Percentiles rank a stretch among this genome's conserved stretches.
These are phyloP conservation scores for Syrrhaptes paradoxus DNA, from an alignment of 2,113 vertebrate species.

Conservation along the genomic window DNA sequence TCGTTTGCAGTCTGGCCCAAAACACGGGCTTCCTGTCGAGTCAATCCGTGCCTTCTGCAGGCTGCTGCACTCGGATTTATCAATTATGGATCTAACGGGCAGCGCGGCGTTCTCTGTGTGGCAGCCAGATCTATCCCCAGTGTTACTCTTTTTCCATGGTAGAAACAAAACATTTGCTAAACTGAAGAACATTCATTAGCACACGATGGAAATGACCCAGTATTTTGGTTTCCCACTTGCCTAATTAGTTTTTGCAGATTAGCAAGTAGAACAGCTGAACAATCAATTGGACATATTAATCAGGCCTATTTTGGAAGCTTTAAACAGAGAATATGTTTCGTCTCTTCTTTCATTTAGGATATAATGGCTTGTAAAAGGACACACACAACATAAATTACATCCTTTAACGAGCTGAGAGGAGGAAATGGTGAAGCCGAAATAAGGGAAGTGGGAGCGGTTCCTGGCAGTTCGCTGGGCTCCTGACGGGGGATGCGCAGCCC, in stretches of 20 bases:
- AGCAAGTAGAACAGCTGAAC: constrained; percentile 62
- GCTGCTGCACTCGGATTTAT: not conserved
- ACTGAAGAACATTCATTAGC: constrained; percentile 58
- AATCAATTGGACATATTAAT: constrained; percentile 72
- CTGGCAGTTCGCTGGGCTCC: not conserved
- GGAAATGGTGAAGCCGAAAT: constrained; percentile 29
- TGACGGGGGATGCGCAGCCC: not conserved
- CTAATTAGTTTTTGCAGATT: constrained; percentile 71
- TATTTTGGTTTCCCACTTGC: constrained; percentile 70
- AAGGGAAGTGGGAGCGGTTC: not conserved
- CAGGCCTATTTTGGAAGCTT: constrained; percentile 61
- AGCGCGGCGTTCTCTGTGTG: not conserved
- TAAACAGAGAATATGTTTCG: constrained; percentile 57
- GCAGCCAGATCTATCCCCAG: not conserved
- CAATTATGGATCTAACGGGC: not conserved
- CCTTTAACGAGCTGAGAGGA: constrained; percentile 57
- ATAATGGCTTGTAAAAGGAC: constrained; percentile 67
- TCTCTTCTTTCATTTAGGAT: constrained; percentile 64
- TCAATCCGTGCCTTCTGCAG: not conserved
- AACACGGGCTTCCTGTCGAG: not conserved
- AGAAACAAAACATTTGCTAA: constrained; percentile 65
- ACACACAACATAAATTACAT: constrained; percentile 61
- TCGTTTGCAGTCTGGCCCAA: not conserved
- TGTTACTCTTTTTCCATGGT: not conserved
- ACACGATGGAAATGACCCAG: constrained; percentile 59